A percentile compares a stretch with the other conserved stretches of the same genome.
phyloP scores from a whole-genome alignment of 2,888 invertebrate species.

The Platynereis dumerilii region DNA sequence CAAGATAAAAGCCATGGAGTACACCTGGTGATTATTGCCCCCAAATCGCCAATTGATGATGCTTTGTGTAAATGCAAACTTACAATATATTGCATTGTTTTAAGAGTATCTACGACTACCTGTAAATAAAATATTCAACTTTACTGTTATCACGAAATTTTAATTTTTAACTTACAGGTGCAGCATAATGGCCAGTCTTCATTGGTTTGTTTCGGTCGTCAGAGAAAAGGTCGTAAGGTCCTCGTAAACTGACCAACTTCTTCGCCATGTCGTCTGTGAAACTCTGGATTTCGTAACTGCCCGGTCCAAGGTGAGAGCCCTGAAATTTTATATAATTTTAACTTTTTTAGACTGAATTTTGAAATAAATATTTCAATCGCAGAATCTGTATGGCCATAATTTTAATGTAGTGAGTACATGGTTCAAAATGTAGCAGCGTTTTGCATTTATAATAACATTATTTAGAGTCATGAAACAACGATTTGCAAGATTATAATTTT shows the following conservation, averaged over 20 bases:
- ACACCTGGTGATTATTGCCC: too few species aligned
- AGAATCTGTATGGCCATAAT: not conserved
- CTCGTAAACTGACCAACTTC: slow-evolving; percentile 55
- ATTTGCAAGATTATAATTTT: too few species aligned
- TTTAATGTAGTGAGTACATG: too few species aligned
- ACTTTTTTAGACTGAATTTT: too few species aligned
- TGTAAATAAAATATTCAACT: too few species aligned
- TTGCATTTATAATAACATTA: too few species aligned
- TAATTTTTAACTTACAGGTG: slow-evolving; percentile 59
- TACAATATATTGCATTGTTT: too few species aligned
- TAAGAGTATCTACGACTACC: too few species aligned
- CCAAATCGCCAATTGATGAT: not conserved
- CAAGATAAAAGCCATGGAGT: too few species aligned
- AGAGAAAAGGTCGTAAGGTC: slow-evolving; percentile 62
- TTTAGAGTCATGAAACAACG: too few species aligned
- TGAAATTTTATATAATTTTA: slow-evolving; percentile 34
- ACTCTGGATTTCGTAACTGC: slow-evolving; percentile 56
- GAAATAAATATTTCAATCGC: not conserved
- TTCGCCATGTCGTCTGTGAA: slow-evolving; percentile 51
- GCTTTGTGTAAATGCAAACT: too few species aligned
- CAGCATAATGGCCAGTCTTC: slow-evolving; percentile 57
- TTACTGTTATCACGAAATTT: too few species aligned
- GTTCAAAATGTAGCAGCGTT: not conserved
- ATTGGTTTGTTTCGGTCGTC: slow-evolving; percentile 60
- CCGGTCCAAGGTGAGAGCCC: slow-evolving; percentile 59